Evolutionary conservation across 2,113 vertebrate species (phyloP).

Genomic region (Phocoena phocoena): DNA sequence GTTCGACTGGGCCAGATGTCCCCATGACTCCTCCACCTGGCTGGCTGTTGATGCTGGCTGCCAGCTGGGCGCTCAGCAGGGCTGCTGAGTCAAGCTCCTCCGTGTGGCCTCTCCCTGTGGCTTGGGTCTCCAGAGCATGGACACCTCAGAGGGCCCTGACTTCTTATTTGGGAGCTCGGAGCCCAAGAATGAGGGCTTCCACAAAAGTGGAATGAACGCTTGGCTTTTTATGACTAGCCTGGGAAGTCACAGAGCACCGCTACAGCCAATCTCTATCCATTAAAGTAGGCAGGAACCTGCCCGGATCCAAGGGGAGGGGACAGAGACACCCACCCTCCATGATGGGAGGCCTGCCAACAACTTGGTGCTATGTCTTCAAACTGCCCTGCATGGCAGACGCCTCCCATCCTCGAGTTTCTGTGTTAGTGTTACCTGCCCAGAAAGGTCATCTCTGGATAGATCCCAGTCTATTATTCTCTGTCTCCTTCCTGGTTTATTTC

Average conservation of each 20-base stretch:
- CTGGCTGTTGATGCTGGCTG: background rate
- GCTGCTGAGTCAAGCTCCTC: background rate
- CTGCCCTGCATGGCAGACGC: rapidly evolving
- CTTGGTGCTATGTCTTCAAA: background rate
- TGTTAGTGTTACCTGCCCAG: background rate
- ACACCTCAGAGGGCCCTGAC: too few relatives aligned
- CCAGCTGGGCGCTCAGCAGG: background rate
- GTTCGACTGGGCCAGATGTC: background rate
- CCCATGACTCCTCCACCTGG: background rate
- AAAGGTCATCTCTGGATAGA: background rate
- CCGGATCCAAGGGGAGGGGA: background rate
- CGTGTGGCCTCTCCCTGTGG: background rate
- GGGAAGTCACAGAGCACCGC: background rate
- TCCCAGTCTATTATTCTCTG: background rate
- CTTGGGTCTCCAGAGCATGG: background rate
- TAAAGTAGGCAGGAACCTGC: background rate
- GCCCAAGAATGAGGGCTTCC: background rate
- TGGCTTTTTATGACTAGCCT: background rate
- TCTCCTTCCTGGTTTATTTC: background rate
- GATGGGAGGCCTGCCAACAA: background rate
- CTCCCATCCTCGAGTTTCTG: background rate
- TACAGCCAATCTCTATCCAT: background rate
- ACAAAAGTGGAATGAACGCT: background rate
- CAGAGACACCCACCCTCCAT: background rate
- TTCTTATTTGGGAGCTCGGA: background rate